Evolutionary conservation across 2,797 vertebrate genomes (phyloP).

Genomic region (Pangasius macronema): DNA sequence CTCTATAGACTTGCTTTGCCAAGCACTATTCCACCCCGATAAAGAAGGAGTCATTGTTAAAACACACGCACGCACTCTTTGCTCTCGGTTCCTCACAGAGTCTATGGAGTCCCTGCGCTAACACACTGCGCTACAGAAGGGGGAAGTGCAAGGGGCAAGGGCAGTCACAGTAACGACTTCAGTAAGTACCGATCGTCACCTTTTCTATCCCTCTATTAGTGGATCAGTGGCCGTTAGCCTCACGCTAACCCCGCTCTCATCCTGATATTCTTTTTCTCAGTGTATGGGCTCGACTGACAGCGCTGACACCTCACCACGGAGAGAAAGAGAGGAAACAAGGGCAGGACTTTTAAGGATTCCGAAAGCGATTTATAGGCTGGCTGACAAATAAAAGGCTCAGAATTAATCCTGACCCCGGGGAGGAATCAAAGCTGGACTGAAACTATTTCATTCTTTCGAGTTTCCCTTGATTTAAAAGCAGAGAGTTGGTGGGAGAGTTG

Average conservation of each 20-base stretch:
- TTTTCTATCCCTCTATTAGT: conserved; percentile 36
- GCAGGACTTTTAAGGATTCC: conserved; percentile 60
- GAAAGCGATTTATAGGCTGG: conserved; percentile 63
- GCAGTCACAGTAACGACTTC: conserved; percentile 53
- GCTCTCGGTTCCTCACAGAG: conserved; percentile 3
- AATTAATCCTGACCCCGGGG: conserved; percentile 63
- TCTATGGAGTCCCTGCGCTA: conserved; percentile 20
- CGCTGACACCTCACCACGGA: conserved; percentile 66
- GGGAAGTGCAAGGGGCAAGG: conserved; percentile 61
- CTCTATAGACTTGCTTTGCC: conserved; percentile 66
- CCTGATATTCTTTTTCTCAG: conserved; percentile 46
- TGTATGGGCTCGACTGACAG: conserved; percentile 51
- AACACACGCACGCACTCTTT: conserved; percentile 21
- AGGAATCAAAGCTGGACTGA: conserved; percentile 54
- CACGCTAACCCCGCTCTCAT: conserved; percentile 36
- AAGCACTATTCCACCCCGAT: conserved; percentile 69
- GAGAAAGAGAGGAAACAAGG: conserved; percentile 76
- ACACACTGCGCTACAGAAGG: conserved; percentile 30
- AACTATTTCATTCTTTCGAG: conserved; percentile 68
- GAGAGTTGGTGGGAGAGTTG: conserved; percentile 45
- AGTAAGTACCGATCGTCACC: conserved; percentile 39
- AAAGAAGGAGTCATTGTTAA: conserved; percentile 48
- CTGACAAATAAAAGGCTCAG: conserved; percentile 64
- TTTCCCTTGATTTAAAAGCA: conserved; percentile 71
- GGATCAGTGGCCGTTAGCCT: conserved; percentile 28